Conservation (phyloP, 1,140 invertebrate species). For the Doryteuthis pealeii region DNA sequence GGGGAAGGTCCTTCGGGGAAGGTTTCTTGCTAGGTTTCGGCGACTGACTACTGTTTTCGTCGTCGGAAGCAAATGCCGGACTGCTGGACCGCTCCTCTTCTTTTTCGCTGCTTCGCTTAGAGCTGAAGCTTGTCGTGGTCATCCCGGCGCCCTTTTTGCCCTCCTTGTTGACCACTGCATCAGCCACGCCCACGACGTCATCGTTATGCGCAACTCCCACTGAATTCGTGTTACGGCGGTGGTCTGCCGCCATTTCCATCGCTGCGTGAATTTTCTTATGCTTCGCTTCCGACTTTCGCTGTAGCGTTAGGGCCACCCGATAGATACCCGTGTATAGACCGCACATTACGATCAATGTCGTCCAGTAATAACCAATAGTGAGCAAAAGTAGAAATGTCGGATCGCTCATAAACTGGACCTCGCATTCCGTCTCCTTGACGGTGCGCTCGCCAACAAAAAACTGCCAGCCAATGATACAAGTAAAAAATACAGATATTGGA, state of each 20-base stretch:
- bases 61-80: slow-evolving; percentile 93
- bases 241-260: slow-evolving; percentile 39
- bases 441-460: slow-evolving; percentile 84
- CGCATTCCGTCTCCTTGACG: slow-evolving; percentile 79
- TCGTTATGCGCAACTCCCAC: background rate
- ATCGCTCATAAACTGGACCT: slow-evolving; percentile 97
- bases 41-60: slow-evolving; percentile 64
- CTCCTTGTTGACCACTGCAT: background rate
- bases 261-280: slow-evolving; percentile 65
- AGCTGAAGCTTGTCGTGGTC: slow-evolving; percentile 47
- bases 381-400: slow-evolving; percentile 97
- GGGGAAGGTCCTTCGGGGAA: background rate
- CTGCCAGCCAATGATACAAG: slow-evolving; percentile 99
- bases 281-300: slow-evolving; percentile 84
- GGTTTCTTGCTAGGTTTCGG: slow-evolving; percentile 5
- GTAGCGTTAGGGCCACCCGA: slow-evolving; percentile 96
- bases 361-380: slow-evolving; percentile 98
- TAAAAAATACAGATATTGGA: slow-evolving; percentile 94
- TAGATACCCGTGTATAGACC: slow-evolving; percentile 94
- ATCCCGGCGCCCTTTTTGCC: slow-evolving; percentile 19
- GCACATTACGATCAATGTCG: slow-evolving; percentile 67
- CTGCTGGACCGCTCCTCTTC: slow-evolving; percentile 87
- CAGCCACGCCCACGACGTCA: background rate
- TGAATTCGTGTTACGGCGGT: background rate
- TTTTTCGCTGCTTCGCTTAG: slow-evolving; percentile 48